phyloP scores from a whole-genome alignment of 2,113 vertebrate species.

The Trematocara marginatum region DNA sequence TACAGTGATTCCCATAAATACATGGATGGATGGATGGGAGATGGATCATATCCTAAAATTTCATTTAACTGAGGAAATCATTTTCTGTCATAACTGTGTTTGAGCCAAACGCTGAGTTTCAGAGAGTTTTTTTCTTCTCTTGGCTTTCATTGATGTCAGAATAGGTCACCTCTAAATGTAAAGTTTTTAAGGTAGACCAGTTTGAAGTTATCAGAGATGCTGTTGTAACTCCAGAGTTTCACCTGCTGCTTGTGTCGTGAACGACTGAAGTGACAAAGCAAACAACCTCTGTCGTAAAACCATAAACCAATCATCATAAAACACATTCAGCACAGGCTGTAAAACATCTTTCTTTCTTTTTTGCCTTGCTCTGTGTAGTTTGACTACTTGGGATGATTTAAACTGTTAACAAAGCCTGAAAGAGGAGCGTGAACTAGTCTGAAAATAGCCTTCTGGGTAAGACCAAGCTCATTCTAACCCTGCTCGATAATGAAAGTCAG shows the following conservation, averaged over 20 bases:
- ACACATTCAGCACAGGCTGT: not conserved
- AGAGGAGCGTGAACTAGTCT: not conserved
- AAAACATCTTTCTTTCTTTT: not conserved
- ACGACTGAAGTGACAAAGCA: not conserved
- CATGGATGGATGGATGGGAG: rapidly evolving
- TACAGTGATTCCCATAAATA: not conserved
- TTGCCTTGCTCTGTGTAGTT: not conserved
- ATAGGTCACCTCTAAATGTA: not conserved
- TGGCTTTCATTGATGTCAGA: not conserved
- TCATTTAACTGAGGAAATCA: not conserved
- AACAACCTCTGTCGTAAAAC: not conserved
- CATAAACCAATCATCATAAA: not conserved
- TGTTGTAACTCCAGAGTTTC: not conserved
- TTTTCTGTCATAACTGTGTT: not conserved
- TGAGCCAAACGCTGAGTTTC: not conserved
- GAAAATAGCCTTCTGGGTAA: not conserved
- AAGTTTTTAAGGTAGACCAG: not conserved
- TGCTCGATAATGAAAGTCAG: not conserved
- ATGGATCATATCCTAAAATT: not conserved
- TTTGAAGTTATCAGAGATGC: not conserved
- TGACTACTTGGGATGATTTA: not conserved
- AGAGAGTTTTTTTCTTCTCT: not conserved
- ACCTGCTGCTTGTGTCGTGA: not conserved
- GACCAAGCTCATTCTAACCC: not conserved
- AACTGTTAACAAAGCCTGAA: not conserved